Conservation (phyloP, 2,888 invertebrate species). For the Caenorhabditis becei region DNA sequence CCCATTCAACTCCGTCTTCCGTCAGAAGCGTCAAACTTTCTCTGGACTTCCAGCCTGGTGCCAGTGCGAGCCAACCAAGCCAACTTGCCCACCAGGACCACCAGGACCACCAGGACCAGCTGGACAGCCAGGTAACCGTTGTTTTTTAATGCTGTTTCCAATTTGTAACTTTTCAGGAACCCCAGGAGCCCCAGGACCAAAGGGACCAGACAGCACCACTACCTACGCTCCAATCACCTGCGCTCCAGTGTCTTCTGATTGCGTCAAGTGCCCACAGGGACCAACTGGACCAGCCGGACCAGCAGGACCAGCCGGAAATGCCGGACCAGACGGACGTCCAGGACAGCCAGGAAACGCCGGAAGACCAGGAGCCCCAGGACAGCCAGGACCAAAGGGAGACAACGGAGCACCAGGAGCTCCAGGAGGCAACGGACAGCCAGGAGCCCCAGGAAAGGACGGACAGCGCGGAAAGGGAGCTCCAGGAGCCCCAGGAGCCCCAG, state of each 20-base stretch:
- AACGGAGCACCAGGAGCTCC: slow-evolving; percentile 74
- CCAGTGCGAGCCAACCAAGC: slow-evolving; percentile 79
- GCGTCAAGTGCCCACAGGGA: slow-evolving; percentile 77
- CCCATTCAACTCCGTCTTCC: slow-evolving; percentile 79
- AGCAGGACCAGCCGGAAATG: slow-evolving; percentile 71
- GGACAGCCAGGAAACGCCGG: slow-evolving; percentile 74
- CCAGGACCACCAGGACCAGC: slow-evolving; percentile 75
- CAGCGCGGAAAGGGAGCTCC: slow-evolving; percentile 65
- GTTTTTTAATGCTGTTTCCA: background rate
- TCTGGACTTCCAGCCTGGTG: slow-evolving; percentile 79
- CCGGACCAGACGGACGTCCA: slow-evolving; percentile 75
- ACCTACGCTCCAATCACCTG: slow-evolving; percentile 74
- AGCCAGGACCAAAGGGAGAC: slow-evolving; percentile 73
- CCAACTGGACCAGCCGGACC: slow-evolving; percentile 77
- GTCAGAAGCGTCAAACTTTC: slow-evolving; percentile 76
- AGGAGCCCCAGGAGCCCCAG: slow-evolving; percentile 72
- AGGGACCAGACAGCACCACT: slow-evolving; percentile 70
- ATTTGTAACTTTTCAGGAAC: slow-evolving; percentile 55
- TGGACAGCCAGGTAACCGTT: slow-evolving; percentile 62
- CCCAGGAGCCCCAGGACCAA: slow-evolving; percentile 73
- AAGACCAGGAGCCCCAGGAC: slow-evolving; percentile 70
- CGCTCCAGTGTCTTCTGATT: slow-evolving; percentile 66
- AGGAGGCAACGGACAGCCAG: slow-evolving; percentile 70
- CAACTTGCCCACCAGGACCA: slow-evolving; percentile 74
- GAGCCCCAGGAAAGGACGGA: slow-evolving; percentile 74